Evolutionary conservation across 2,888 invertebrate species (phyloP), one percentile per base, ranked within the genome.

Genomic region (Galerucella pusilla): DNA sequence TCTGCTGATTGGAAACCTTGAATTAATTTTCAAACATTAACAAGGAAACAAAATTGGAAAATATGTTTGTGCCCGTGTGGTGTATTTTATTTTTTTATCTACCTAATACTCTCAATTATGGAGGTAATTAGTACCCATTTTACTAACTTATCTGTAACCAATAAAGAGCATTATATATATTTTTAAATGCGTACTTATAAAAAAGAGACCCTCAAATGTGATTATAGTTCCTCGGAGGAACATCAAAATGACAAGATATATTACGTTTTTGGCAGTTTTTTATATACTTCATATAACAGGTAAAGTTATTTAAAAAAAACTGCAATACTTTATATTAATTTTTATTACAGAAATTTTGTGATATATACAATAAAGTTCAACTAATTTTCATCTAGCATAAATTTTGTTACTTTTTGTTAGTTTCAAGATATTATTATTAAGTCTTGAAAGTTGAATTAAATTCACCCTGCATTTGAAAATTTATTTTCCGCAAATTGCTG

Each of bases 161-260:
- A 63, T 63, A n/a, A 63, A 35, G n/a, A n/a, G 16, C 14, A 35
- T n/a, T 35, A 7, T 63, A 63, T 14, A 63, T 35, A 63, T 63
- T 63, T 42, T 63, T n/a, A 63, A 16, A 35, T 16, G 16, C 16
- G 42, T 42, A 42, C 16, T 42, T 42, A 42, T 25, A 11, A 10
- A 63, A 63, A 63, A 63, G 0, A 42, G 42, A 42, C 10, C 42
- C 63, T 63, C 35, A 42, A 63, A 63, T 16, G 10, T n/a, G 7
- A 42, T 63, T 42, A 63, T 14, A 63, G 63, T 63, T 57, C 10
- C 35, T 35, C 35, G 16, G 16, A 63, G 63, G 63, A 16, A 63
- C 63, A n/a, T 42, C 63, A 63, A 35, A 35, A 63, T 63, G 63
- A 63, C 35, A 63, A n/a, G 63, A 14, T 42, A 42, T 63, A 16